Percentiles rank a stretch among this genome's conserved stretches.
These are phyloP conservation scores for Rotaria socialis DNA, from an alignment of 2,888 invertebrate genomes.

Conservation along the genomic window DNA sequence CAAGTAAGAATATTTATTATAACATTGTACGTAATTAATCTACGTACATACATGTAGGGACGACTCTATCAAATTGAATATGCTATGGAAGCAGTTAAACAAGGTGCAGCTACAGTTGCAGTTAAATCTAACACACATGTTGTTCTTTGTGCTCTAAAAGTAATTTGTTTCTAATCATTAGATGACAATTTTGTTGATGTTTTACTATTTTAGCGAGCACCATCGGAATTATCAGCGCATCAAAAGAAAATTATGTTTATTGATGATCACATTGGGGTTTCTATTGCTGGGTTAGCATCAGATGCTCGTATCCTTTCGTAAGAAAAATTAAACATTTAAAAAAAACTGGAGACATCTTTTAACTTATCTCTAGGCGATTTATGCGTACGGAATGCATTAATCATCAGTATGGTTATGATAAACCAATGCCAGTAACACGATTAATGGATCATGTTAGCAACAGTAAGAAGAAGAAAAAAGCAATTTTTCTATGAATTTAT, in stretches of 20 bases:
- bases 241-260: constrained; percentile 95
- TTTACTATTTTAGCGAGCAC: constrained; percentile 67
- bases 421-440: constrained; percentile 77
- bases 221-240: constrained; percentile 90
- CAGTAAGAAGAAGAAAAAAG: constrained; percentile 59
- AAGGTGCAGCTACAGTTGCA: constrained; percentile 92
- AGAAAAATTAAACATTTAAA: not conserved
- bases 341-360: not conserved
- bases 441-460: constrained; percentile 80
- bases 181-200: not conserved
- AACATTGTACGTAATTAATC: too few species aligned
- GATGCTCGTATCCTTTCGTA: constrained; percentile 87
- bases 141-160: constrained; percentile 84
- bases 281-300: constrained; percentile 92
- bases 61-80: constrained; percentile 77
- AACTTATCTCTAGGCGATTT: constrained; percentile 66
- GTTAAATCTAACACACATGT: constrained; percentile 88
- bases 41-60: constrained; percentile 53
- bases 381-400: constrained; percentile 92
- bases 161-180: constrained; percentile 48
- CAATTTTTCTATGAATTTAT: constrained; percentile 49
- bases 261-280: constrained; percentile 90
- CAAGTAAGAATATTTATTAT: constrained; percentile 64
- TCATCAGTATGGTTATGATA: constrained; percentile 83
- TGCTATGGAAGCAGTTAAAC: constrained; percentile 98